Conservation (phyloP, 2,113 vertebrate genomes). For the Zonotrichia leucophrys region DNA sequence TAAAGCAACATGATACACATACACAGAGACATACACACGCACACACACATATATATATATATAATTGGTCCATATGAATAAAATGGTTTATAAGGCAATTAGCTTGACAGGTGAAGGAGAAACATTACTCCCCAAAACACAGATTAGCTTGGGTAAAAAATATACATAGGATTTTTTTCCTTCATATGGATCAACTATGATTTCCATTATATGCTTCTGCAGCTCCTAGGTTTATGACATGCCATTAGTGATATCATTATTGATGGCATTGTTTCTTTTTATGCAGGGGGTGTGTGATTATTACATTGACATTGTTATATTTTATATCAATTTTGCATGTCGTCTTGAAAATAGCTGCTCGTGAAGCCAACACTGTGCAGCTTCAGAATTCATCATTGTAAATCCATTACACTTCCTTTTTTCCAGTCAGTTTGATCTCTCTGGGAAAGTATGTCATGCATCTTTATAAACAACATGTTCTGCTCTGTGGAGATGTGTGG, state of each 20-base stretch:
- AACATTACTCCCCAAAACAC: background rate
- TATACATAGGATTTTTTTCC: background rate
- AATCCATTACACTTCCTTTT: slow-evolving; percentile 26
- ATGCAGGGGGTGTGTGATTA: fast-evolving
- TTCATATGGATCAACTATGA: background rate
- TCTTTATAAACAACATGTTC: slow-evolving; percentile 30
- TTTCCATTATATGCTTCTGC: background rate
- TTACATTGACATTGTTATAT: background rate
- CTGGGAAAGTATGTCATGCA: slow-evolving; percentile 22
- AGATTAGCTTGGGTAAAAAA: background rate
- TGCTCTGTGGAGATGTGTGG: background rate
- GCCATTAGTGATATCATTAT: background rate
- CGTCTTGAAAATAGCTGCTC: background rate
- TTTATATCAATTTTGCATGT: background rate
- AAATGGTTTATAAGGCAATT: background rate
- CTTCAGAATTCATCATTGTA: background rate
- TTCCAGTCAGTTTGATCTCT: slow-evolving; percentile 48
- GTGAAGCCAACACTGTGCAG: background rate
- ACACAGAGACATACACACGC: background rate
- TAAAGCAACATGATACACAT: background rate
- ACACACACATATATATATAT: too few relatives aligned
- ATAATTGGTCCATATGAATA: background rate
- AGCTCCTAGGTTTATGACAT: background rate
- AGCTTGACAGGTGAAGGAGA: background rate
- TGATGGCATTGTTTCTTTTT: background rate